phyloP scores from a whole-genome alignment of 2,113 vertebrate species.

The Rhabdornis inornatus region DNA sequence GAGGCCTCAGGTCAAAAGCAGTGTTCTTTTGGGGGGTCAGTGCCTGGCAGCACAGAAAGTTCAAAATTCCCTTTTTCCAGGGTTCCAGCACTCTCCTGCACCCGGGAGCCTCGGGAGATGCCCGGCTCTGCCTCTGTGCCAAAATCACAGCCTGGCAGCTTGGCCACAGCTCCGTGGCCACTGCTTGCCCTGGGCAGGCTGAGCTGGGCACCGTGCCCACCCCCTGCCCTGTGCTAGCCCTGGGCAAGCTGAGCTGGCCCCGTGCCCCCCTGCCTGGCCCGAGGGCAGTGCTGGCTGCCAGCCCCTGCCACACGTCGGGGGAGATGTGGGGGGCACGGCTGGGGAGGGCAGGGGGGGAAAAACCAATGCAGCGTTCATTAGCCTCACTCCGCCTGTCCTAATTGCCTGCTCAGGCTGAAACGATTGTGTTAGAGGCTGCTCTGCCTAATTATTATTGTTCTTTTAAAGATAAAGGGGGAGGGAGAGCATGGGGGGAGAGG shows the following conservation, averaged over 20 bases:
- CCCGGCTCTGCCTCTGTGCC: background rate
- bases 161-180: background rate
- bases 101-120: no score
- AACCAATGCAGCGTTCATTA: slow-evolving; percentile 60
- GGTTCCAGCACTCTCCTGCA: background rate
- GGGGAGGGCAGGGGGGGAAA: background rate
- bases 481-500: background rate
- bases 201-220: background rate
- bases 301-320: background rate
- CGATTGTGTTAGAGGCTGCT: slow-evolving; percentile 72
- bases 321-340: background rate
- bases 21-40: no score
- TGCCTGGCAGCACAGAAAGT: no score
- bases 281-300: background rate
- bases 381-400: slow-evolving; percentile 68
- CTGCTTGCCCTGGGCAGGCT: background rate
- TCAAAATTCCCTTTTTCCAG: no score
- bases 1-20: no score
- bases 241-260: background rate
- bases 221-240: no score
- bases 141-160: background rate
- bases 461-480: slow-evolving; percentile 38
- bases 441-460: slow-evolving; percentile 72
- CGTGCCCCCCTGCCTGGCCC: background rate
- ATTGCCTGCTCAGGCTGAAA: slow-evolving; percentile 73